A percentile compares a stretch with the other conserved stretches of the same genome.
Evolutionary conservation across 2,797 vertebrate species (phyloP).

Genomic region (Acanthurus leucopareius): DNA sequence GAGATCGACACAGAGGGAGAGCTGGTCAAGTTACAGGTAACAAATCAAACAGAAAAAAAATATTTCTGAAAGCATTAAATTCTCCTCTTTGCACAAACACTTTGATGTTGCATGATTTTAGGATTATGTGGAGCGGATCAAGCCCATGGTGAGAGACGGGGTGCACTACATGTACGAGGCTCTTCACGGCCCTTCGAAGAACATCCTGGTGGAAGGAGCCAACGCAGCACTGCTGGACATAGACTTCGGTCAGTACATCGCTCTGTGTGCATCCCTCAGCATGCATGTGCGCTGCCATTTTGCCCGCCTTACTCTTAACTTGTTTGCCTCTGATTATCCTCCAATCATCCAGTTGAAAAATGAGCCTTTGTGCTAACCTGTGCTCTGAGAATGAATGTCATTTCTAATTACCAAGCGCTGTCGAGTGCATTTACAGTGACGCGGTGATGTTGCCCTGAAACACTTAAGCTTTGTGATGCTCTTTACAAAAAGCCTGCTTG

Average conservation of each 20-base stretch:
- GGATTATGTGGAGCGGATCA: constrained; percentile 92
- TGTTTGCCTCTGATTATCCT: neutral
- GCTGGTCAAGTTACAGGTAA: constrained; percentile 93
- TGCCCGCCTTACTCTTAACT: constrained; percentile 3
- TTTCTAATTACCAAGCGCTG: constrained; percentile 26
- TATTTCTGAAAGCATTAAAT: neutral
- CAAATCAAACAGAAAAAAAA: neutral
- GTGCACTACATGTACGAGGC: constrained; percentile 98
- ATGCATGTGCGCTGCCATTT: neutral
- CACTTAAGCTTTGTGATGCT: constrained; percentile 64
- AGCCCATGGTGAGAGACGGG: constrained; percentile 98
- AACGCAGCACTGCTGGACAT: constrained; percentile 98
- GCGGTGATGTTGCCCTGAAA: constrained; percentile 37
- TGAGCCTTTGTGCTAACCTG: constrained; percentile 19
- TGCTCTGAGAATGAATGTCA: constrained; percentile 17
- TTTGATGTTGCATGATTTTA: constrained; percentile 53
- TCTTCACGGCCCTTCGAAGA: constrained; percentile 94
- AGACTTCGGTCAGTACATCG: constrained; percentile 93
- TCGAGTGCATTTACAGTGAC: constrained; percentile 30
- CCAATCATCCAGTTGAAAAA: neutral
- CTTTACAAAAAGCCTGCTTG: constrained; percentile 74
- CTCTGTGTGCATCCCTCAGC: neutral
- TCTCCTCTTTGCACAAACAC: neutral
- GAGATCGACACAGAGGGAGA: constrained; percentile 95
- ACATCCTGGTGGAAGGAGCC: constrained; percentile 98